Evolutionary conservation across 1,140 invertebrate genomes (phyloP).

Genomic region (Laupala kohalensis): DNA sequence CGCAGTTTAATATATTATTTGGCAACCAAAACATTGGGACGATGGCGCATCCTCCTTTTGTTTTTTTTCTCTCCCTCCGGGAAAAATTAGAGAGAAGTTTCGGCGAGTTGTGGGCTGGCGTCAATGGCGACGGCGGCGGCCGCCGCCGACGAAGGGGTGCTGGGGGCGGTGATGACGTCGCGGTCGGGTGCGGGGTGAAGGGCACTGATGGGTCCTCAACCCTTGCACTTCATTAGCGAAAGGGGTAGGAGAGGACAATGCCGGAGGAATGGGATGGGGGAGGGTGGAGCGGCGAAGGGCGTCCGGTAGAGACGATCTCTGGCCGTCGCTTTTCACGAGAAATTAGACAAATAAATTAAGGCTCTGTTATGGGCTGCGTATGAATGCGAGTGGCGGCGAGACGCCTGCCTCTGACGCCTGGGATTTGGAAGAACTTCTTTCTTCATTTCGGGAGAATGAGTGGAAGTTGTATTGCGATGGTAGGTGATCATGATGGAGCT

Average conservation of each 20-base stretch:
- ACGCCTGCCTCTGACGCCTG: no score
- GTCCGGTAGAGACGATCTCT: not conserved
- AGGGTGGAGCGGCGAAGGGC: not conserved
- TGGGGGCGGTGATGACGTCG: no score
- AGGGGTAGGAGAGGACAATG: not conserved
- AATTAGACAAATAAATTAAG: not conserved
- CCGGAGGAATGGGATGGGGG: not conserved
- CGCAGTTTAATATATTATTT: conserved; percentile 8
- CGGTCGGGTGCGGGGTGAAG: no score
- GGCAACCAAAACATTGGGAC: conserved; percentile 1
- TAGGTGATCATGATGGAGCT: no score
- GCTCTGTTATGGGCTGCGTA: not conserved
- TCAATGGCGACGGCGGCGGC: not conserved
- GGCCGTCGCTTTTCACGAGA: not conserved
- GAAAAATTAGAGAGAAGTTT: not conserved
- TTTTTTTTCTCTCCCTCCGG: not conserved
- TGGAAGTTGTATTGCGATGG: no score
- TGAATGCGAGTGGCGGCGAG: not conserved
- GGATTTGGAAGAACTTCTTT: no score
- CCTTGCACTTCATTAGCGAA: not conserved
- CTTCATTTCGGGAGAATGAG: no score
- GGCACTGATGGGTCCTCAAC: not conserved
- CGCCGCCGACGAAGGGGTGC: no score
- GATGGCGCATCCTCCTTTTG: not conserved
- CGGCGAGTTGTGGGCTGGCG: not conserved